These are phyloP conservation scores for Parnassius glacialis DNA, from an alignment of 2,888 invertebrate species.

Conservation along the genomic window DNA sequence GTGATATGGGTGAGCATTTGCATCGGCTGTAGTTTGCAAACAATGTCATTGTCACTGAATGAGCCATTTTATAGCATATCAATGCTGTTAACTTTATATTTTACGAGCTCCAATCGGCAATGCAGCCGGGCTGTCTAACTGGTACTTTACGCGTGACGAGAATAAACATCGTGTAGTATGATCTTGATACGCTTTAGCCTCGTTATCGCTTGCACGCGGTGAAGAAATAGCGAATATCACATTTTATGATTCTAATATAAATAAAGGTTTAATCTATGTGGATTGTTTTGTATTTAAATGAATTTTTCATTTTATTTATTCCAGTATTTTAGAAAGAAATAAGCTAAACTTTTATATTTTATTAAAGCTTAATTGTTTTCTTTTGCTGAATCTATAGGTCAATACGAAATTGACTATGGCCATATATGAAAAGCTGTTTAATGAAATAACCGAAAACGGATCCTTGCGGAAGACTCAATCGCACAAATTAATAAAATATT, in stretches of 20 bases:
- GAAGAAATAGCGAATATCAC: background rate
- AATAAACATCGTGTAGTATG: constrained; percentile 40
- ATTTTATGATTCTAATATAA: constrained; percentile 1
- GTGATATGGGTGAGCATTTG: constrained; percentile 14
- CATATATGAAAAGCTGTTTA: constrained; percentile 14
- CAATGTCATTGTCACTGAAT: constrained; percentile 49
- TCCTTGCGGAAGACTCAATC: constrained; percentile 8
- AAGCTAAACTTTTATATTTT: too few species aligned
- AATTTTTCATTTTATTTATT: too few species aligned
- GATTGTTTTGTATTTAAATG: too few species aligned
- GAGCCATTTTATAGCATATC: constrained; percentile 59
- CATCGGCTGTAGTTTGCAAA: constrained; percentile 29
- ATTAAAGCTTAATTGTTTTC: too few species aligned
- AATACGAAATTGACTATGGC: too few species aligned
- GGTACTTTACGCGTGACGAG: constrained; percentile 50
- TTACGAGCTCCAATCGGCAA: constrained; percentile 37
- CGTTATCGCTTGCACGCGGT: constrained; percentile 2
- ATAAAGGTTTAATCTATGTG: too few species aligned
- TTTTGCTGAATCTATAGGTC: too few species aligned
- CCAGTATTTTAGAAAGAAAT: too few species aligned
- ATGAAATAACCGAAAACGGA: constrained; percentile 7
- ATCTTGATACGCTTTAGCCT: constrained; percentile 4
- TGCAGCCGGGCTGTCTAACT: constrained; percentile 64
- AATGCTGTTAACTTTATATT: constrained; percentile 56
- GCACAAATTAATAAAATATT: background rate